Evolutionary conservation across 2,797 vertebrate genomes (phyloP), one percentile per base, ranked within the genome.

Genomic region (Nannoperca obscura): DNA sequence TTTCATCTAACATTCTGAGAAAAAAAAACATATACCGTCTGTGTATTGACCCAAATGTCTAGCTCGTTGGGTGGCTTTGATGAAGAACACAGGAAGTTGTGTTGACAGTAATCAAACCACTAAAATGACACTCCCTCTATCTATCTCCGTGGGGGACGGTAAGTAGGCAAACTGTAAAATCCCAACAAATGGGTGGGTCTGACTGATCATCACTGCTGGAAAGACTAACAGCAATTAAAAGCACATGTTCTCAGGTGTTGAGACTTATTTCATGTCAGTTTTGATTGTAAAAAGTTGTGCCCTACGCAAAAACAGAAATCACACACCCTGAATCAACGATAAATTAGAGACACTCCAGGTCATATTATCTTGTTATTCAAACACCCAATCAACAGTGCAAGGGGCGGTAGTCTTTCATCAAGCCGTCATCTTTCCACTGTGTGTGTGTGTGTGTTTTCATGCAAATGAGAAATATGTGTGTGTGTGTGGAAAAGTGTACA

Each of bases 381-480:
- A 70, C 34, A 32, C 27, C 38, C 78, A 62, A 71, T 82, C 30
- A 80, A 13, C 54, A 58, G 36, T 55, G 44, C 22, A 73, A 22
- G 4, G 13, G 36, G 57, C 63, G 59, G 44, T 52, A 27, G 27
- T 40, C 57, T 67, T 42, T 79, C 15, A 49, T 70, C 68, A 60
- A 60, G n/a, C 46, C 3, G 20, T 66, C 63, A 54, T 55, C 55
- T 54, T 14, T 20, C 5, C 1, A 0, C n/a, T 20, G 30, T 32
- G 32, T 32, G 52, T 17, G 47, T 42, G 3, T 58, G 67, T 57
- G 50, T 58, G 66, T 42, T 32, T 49, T 19, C 7, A 15, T 50
- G 66, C 27, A 76, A 68, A 55, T 55, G 34, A 68, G 50, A 30
- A 44, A 4, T 32, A 2, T 34, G 66, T 50, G 50, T 61, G 46